A percentile compares a stretch with the other conserved stretches of the same genome.
Conservation (phyloP, 2,797 vertebrate genomes). For the Clarias fuscus region DNA sequence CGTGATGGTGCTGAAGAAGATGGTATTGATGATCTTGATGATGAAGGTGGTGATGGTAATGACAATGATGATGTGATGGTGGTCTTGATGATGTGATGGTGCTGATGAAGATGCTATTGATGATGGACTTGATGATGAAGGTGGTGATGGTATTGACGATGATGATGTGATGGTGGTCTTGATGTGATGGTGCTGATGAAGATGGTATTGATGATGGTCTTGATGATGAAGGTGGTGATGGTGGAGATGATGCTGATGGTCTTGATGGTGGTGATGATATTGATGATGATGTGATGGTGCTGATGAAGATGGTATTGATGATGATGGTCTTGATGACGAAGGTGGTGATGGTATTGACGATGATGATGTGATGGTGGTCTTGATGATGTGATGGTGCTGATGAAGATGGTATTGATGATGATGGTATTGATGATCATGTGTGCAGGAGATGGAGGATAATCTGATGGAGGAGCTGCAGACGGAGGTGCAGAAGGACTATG, state of each 20-base stretch:
- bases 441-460: neutral
- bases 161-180: too few relatives aligned
- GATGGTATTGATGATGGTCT: too few relatives aligned
- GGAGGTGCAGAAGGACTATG: constrained; percentile 62
- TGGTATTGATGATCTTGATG: neutral
- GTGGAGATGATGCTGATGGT: neutral
- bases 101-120: neutral
- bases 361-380: neutral
- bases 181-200: too few relatives aligned
- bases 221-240: too few relatives aligned
- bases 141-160: too few relatives aligned
- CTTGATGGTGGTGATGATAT: neutral
- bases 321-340: too few relatives aligned
- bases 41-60: too few relatives aligned
- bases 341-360: too few relatives aligned
- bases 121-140: neutral
- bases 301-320: neutral
- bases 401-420: neutral
- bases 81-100: too few relatives aligned
- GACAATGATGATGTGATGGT: too few relatives aligned
- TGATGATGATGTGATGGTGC: too few relatives aligned
- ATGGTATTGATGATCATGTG: neutral
- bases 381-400: neutral
- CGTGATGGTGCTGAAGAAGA: neutral
- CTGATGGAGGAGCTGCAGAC: constrained; percentile 63